phyloP scores from a whole-genome alignment of 2,888 invertebrate species.

The Epinotia nisella region DNA sequence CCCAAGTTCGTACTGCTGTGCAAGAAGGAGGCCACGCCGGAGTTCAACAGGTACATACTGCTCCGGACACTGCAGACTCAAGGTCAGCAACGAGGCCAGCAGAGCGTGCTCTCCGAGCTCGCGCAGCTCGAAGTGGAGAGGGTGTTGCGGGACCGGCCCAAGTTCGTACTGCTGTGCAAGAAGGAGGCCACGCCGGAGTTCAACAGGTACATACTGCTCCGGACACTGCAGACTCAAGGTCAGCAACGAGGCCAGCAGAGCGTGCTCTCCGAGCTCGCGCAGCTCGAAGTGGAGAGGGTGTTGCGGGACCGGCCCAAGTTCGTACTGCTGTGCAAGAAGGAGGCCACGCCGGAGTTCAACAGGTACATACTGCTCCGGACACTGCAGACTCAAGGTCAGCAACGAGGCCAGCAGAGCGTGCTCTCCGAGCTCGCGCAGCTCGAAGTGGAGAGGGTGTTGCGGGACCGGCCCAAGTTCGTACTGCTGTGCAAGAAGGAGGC shows the following conservation, averaged over 20 bases:
- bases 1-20: slow-evolving; percentile 86
- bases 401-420: too few relatives aligned
- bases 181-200: slow-evolving; percentile 93
- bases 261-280: too few relatives aligned
- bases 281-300: slow-evolving; percentile 86
- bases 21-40: slow-evolving; percentile 91
- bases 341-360: slow-evolving; percentile 92
- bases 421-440: too few relatives aligned
- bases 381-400: too few relatives aligned
- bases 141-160: slow-evolving; percentile 82
- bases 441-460: slow-evolving; percentile 86
- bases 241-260: too few relatives aligned
- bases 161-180: slow-evolving; percentile 85
- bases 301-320: slow-evolving; percentile 83
- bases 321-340: slow-evolving; percentile 87
- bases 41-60: slow-evolving; percentile 86
- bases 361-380: slow-evolving; percentile 56
- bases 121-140: too few relatives aligned
- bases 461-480: slow-evolving; percentile 82
- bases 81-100: too few relatives aligned
- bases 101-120: too few relatives aligned
- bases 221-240: too few relatives aligned
- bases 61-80: too few relatives aligned
- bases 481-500: slow-evolving; percentile 89
- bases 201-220: slow-evolving; percentile 74